Conservation (phyloP, 1,140 invertebrate genomes). For the Drosophila eugracilis region DNA sequence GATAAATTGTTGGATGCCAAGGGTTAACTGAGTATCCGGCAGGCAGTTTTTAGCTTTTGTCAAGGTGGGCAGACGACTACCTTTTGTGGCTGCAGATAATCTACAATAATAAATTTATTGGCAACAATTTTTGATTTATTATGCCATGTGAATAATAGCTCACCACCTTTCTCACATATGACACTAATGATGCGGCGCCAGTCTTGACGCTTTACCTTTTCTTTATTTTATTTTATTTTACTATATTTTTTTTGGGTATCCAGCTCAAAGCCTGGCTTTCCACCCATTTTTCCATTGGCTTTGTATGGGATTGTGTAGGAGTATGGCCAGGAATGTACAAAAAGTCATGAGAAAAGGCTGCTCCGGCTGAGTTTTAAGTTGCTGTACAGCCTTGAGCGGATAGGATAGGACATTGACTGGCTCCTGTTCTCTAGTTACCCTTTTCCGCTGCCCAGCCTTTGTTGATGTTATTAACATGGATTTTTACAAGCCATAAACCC, state of each 20-base stretch:
- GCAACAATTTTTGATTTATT: constrained; percentile 81
- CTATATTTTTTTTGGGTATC: constrained; percentile 8
- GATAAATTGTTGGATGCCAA: constrained; percentile 73
- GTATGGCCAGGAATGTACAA: constrained; percentile 24
- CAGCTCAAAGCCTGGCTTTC: constrained; percentile 25
- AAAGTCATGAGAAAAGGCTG: constrained; percentile 20
- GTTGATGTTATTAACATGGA: constrained; percentile 83
- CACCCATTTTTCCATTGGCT: constrained; percentile 13
- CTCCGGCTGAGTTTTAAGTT: constrained; percentile 54
- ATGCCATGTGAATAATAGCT: constrained; percentile 73
- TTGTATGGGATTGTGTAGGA: constrained; percentile 1
- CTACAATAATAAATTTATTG: constrained; percentile 83
- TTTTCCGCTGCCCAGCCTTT: constrained; percentile 63
- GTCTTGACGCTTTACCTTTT: constrained; percentile 63
- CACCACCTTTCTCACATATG: constrained; percentile 43
- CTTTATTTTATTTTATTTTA: too few relatives aligned
- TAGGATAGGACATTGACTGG: constrained; percentile 45
- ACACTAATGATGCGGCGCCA: constrained; percentile 75
- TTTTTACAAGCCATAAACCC: constrained; percentile 83
- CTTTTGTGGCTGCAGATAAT: constrained; percentile 56
- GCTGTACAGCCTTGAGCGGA: constrained; percentile 52
- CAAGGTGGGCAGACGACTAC: constrained; percentile 45
- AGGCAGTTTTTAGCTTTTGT: constrained; percentile 70
- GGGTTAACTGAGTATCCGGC: constrained; percentile 57
- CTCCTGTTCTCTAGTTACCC: constrained; percentile 63